These are phyloP conservation scores for Myxocyprinus asiaticus DNA, from an alignment of 2,113 vertebrate genomes.

Conservation along the genomic window DNA sequence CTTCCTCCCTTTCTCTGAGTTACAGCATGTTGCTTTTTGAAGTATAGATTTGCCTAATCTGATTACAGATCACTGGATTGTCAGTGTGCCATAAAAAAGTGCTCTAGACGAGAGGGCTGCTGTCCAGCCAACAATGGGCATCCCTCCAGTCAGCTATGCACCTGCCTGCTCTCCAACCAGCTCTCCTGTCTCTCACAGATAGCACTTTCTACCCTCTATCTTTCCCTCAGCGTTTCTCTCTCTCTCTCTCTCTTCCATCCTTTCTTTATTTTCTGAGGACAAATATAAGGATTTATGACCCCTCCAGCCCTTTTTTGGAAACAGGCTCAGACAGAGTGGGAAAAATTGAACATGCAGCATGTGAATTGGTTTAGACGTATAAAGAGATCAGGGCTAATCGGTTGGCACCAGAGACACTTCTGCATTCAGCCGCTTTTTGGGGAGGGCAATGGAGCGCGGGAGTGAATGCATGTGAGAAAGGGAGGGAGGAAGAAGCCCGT, in stretches of 20 bases:
- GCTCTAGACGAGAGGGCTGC: slow-evolving; percentile 84
- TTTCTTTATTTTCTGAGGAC: slow-evolving; percentile 1
- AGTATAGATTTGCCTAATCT: slow-evolving; percentile 99
- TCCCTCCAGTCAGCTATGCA: slow-evolving; percentile 53
- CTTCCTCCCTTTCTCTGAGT: slow-evolving; percentile 61
- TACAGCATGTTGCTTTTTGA: slow-evolving; percentile 89
- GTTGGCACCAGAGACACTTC: slow-evolving; percentile 77
- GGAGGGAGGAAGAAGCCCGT: slow-evolving; percentile 72
- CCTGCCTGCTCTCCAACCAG: slow-evolving; percentile 67
- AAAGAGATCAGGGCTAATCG: slow-evolving; percentile 80
- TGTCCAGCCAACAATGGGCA: slow-evolving; percentile 73
- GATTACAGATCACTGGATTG: slow-evolving; percentile 85
- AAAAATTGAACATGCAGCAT: slow-evolving; percentile 79
- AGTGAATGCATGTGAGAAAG: slow-evolving; percentile 48
- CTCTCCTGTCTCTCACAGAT: slow-evolving; percentile 44
- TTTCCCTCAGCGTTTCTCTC: too few species aligned
- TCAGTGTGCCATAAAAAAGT: slow-evolving; percentile 80
- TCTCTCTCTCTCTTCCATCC: slow-evolving; percentile 35
- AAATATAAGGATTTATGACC: slow-evolving; percentile 60
- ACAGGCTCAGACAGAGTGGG: slow-evolving; percentile 58
- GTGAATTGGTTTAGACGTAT: slow-evolving; percentile 81
- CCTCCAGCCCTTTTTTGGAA: slow-evolving; percentile 35
- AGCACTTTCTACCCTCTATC: slow-evolving; percentile 34
- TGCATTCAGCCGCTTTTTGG: slow-evolving; percentile 63
- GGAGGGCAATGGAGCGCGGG: slow-evolving; percentile 26